These are phyloP conservation scores for Ditula angustiorana DNA, from an alignment of 2,888 invertebrate genomes.

Conservation along the genomic window DNA sequence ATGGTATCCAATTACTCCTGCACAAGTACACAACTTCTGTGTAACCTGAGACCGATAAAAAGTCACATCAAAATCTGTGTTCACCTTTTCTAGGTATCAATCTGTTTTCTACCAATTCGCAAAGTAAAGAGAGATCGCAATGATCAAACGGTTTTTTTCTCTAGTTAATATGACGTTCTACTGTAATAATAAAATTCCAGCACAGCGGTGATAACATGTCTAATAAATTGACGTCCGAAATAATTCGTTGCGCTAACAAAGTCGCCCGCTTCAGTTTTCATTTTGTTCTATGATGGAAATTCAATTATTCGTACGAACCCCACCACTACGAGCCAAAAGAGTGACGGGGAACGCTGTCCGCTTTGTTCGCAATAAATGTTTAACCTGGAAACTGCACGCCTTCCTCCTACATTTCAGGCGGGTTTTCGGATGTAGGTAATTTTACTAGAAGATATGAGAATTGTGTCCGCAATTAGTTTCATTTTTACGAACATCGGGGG, in stretches of 20 bases:
- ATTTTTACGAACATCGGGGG: conserved; percentile 83
- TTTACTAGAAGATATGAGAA: conserved; percentile 74
- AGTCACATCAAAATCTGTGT: neutral
- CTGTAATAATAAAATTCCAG: neutral
- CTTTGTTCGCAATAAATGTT: conserved; percentile 74
- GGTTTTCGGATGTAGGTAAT: conserved; percentile 68
- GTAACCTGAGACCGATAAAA: neutral
- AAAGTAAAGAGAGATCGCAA: neutral
- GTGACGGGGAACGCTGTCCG: conserved; percentile 67
- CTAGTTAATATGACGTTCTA: neutral
- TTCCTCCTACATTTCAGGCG: conserved; percentile 63
- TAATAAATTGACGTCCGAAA: conserved; percentile 81
- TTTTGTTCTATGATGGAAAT: conserved; percentile 84
- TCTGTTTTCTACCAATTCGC: neutral
- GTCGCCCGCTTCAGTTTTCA: conserved; percentile 82
- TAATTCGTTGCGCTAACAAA: conserved; percentile 82
- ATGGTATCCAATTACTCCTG: neutral
- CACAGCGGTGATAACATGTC: conserved; percentile 62
- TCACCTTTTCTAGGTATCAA: neutral
- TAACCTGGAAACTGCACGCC: conserved; percentile 56
- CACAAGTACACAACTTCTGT: neutral
- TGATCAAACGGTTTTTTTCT: neutral
- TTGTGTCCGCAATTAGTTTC: conserved; percentile 82
- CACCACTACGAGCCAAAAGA: conserved; percentile 66
- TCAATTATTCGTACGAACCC: conserved; percentile 82